Base-by-base conservation (phyloP, 2,113 vertebrate species). In the Gopherus flavomarginatus region DNA sequence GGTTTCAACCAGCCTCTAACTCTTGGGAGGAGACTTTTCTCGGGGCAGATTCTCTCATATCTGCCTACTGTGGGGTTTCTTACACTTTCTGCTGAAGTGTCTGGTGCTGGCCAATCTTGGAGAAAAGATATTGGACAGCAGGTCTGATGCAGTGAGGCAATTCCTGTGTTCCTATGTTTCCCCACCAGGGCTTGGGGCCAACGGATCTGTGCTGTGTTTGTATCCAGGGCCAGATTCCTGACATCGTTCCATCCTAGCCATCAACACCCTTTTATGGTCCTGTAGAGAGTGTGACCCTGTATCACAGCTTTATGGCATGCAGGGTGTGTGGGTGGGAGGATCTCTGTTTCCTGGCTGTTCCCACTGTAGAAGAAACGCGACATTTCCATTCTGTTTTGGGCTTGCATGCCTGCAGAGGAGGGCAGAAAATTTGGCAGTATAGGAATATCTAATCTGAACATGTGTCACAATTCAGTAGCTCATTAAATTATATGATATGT, bases 281-380 rank as follows among this genome's bases (percentile, higher is more conserved):
- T 47, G 42, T 47, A 78, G 11, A 78, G 38, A 44, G 0, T 44
- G 38, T 0, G 4, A n/a, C 16, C 0, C 5, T 59, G 13, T 52
- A 17, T 4, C 22, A 0, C 0, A 0, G 11, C 0, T 2, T 49
- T 1, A 69, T 21, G 77, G 6, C 81, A 22, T 5, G 38, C 31
- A 10, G 27, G 5, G 1, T 0, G 44, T 0, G 11, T 78, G 29
- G 77, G 93, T 19, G 27, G 21, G 38, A 17, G n/a, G 9, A 3
- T 35, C 14, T 7, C 8, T 24, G 0, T 0, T 7, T 17, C n/a
- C 17, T 44, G 0, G 1, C 53, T 42, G 53, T 81, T 35, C 27
- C 42, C 79, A 6, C 5, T 0, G 1, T 1, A 59, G 47, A 0
- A 47, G 24, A 27, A 49, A 47, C 0, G 1, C 1, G 50, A 26